phyloP scores from a whole-genome alignment of 2,888 invertebrate species.

The Myopa testacea region DNA sequence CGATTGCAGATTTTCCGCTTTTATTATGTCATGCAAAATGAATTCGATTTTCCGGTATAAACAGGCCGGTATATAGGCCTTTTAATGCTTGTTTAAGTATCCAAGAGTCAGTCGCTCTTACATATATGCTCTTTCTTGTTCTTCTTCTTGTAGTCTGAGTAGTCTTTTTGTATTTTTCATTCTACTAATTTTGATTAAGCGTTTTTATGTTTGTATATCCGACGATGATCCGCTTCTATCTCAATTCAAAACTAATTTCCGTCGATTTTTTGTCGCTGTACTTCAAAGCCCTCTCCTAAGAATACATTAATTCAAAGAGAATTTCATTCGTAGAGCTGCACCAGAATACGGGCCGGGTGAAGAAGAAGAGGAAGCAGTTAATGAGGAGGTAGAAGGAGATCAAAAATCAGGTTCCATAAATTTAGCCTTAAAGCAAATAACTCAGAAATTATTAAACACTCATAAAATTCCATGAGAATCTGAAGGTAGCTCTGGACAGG shows the following conservation, averaged over 20 bases:
- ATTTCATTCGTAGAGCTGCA: no score
- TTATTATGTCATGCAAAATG: conserved; percentile 27
- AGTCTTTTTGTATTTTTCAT: background rate
- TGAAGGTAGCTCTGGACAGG: background rate
- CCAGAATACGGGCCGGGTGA: background rate
- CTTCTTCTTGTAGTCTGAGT: background rate
- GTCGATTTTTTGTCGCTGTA: background rate
- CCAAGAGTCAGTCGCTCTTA: background rate
- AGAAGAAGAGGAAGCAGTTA: background rate
- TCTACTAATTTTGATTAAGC: background rate
- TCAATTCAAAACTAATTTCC: background rate
- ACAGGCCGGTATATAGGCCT: background rate
- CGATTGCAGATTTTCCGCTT: no score
- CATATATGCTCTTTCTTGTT: background rate
- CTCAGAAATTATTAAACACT: conserved; percentile 30
- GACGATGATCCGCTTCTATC: background rate
- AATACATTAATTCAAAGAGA: no score
- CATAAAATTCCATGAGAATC: conserved; percentile 25
- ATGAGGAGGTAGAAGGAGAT: background rate
- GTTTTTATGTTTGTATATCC: background rate
- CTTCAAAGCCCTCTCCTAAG: background rate
- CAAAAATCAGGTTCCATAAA: background rate
- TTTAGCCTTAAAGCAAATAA: conserved; percentile 3
- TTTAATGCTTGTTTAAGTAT: background rate
- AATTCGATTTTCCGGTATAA: conserved; percentile 4